These are phyloP conservation scores for Lucifuga dentata DNA, from an alignment of 2,113 vertebrate species.

Conservation along the genomic window DNA sequence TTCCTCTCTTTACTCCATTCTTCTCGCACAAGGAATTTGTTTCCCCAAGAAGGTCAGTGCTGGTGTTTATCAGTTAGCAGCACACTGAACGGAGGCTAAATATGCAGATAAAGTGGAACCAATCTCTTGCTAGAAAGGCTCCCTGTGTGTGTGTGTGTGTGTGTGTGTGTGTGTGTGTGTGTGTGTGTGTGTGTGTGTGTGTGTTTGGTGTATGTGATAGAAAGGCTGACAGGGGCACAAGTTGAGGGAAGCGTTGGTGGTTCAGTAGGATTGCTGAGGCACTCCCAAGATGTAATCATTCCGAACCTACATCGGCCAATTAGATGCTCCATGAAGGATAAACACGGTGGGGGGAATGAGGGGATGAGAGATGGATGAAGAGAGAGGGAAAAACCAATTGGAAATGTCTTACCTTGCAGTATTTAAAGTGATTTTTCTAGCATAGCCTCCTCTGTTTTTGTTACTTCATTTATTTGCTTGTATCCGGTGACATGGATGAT, in stretches of 20 bases:
- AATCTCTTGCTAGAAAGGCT: conserved; percentile 68
- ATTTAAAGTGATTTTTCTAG: background rate
- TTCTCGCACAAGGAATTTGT: conserved; percentile 58
- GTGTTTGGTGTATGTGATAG: conserved; percentile 10
- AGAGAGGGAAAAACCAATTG: background rate
- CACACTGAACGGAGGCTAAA: conserved; percentile 69
- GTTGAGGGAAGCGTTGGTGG: conserved; percentile 35
- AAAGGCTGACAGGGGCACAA: conserved; percentile 31
- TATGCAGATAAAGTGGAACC: conserved; percentile 75
- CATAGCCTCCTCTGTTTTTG: conserved; percentile 2
- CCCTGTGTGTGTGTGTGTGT: conserved; percentile 34
- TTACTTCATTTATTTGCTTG: conserved; percentile 30
- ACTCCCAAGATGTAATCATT: conserved; percentile 35
- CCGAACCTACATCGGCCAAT: conserved; percentile 7
- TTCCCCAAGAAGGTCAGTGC: conserved; percentile 68
- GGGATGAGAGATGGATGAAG: background rate
- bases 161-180: conserved; percentile 18
- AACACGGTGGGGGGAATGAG: background rate
- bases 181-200: conserved; percentile 1
- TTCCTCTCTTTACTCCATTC: conserved; percentile 28
- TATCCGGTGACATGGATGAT: conserved; percentile 37
- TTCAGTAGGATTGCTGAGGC: conserved; percentile 28
- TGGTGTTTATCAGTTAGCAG: conserved; percentile 73
- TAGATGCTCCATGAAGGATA: conserved; percentile 14
- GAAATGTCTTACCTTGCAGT: too few relatives aligned